Base-by-base conservation (phyloP, 2,113 vertebrate species). In the Amblyopsis rosae region DNA sequence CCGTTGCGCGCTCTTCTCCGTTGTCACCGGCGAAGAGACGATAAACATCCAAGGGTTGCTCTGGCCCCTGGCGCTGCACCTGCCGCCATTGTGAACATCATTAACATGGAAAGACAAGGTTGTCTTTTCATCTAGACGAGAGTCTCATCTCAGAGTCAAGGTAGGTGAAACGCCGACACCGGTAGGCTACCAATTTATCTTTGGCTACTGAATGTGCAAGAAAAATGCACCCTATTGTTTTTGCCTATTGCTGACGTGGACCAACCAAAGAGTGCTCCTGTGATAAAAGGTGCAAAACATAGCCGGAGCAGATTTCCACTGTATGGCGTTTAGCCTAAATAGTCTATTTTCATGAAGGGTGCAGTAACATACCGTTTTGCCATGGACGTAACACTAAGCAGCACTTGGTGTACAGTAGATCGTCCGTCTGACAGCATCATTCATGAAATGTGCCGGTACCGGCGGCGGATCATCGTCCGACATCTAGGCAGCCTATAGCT, bases 141-240 rank as follows among this genome's bases (percentile, higher is more conserved):
- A 77, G 79, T 79, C 76, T 85, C 85, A 75, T 82, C 83, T 87
- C 84, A 69, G 76, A 86, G 73, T 82, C 90, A 91, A 92, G 92
- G 92, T 93, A 92, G 67, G 84, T 26, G 11, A 45, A 61, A 53
- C 54, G 59, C 64, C 47, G 16, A 12, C 49, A 15, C 13, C 15
- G 58, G 49, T 19, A 11, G 48, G 35, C 60, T 77, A 41, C 55
- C 69, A 59, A 59, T 71, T 72, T 81, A 80, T 68, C 71, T 11
- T 49, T 12, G 48, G 48, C 8, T 12, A 51, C 53, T 12, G 64
- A 8, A 35, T 66, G 47, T 69, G 75, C 59, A 72, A 5, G 69
- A 50, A 65, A 64, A 56, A 62, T 12, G 41, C 46, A 66, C 46
- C 59, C 41, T n/a, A 17, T 32, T 50, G 55, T 70, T 16, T 19